A percentile compares a stretch with the other conserved stretches of the same genome.
phyloP scores from a whole-genome alignment of 2,888 invertebrate genomes.

The Branchinecta sandiegonensis region DNA sequence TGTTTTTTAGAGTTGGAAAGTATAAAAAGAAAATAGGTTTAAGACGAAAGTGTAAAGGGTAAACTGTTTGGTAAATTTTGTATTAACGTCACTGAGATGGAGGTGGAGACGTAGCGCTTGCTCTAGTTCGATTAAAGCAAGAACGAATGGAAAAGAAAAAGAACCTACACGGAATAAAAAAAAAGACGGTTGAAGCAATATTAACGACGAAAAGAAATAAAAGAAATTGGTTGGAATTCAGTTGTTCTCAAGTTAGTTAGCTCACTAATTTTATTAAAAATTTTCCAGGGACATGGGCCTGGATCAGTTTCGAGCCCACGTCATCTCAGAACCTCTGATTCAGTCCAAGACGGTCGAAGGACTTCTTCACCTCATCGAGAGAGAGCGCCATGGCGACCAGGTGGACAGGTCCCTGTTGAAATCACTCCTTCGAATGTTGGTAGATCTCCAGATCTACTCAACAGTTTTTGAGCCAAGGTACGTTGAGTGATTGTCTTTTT shows the following conservation, averaged over 20 bases:
- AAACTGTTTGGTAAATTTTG: too few species aligned
- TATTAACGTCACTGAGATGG: too few species aligned
- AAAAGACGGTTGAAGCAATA: too few species aligned
- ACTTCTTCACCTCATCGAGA: slow-evolving; percentile 74
- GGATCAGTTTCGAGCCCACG: slow-evolving; percentile 83
- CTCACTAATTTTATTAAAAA: background rate
- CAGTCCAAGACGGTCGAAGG: slow-evolving; percentile 89
- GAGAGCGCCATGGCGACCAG: slow-evolving; percentile 82
- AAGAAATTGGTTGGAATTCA: slow-evolving; percentile 15
- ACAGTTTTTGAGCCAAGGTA: slow-evolving; percentile 74
- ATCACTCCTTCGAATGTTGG: slow-evolving; percentile 85
- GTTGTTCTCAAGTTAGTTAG: background rate
- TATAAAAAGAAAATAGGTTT: too few species aligned
- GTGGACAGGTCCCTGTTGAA: slow-evolving; percentile 86
- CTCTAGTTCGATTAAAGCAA: too few species aligned
- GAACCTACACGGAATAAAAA: too few species aligned
- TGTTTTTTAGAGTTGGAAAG: too few species aligned
- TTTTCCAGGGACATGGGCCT: slow-evolving; percentile 81
- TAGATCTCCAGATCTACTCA: slow-evolving; percentile 85
- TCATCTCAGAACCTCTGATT: slow-evolving; percentile 65
- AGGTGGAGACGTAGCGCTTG: too few species aligned
- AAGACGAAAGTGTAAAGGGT: too few species aligned
- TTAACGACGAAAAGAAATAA: too few species aligned
- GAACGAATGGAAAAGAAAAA: too few species aligned
- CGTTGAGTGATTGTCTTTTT: slow-evolving; percentile 25